Evolutionary conservation across 1,140 invertebrate genomes (phyloP).

Genomic region (Aphelinus atriplicis): DNA sequence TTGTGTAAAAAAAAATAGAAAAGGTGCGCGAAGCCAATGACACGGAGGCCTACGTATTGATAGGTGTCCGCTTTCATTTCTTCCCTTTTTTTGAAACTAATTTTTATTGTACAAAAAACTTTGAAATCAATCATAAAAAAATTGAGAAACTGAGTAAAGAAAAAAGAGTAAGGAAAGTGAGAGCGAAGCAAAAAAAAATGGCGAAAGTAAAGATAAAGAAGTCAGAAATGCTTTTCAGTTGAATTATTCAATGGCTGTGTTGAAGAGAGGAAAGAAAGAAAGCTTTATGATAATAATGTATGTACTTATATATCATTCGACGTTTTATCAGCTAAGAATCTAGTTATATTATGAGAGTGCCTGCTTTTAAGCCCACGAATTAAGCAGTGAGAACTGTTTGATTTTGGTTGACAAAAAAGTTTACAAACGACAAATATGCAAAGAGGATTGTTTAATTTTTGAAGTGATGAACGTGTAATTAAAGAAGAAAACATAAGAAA

Average conservation of each 20-base stretch:
- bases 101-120: neutral
- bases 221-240: neutral
- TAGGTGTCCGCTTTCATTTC: constrained; percentile 16
- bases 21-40: constrained; percentile 19
- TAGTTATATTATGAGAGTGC: neutral
- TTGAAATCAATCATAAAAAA: constrained; percentile 15
- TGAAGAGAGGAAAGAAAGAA: neutral
- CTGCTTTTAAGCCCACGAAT: too few species aligned
- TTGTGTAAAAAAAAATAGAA: constrained; percentile 27
- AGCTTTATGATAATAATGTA: neutral
- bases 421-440: too few species aligned
- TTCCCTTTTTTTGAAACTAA: constrained; percentile 4
- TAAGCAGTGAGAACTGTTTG: too few species aligned
- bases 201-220: neutral
- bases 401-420: too few species aligned
- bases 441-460: too few species aligned
- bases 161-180: constrained; percentile 11
- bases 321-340: neutral
- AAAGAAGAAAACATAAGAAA: too few species aligned
- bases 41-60: constrained; percentile 12
- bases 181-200: neutral
- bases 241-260: constrained; percentile 29
- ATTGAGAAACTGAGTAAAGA: neutral
- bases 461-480: too few species aligned
- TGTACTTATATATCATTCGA: neutral